Percentiles rank a stretch among this genome's conserved stretches.
Evolutionary conservation across 2,888 invertebrate species (phyloP).

Genomic region (Pelosia muscerda): DNA sequence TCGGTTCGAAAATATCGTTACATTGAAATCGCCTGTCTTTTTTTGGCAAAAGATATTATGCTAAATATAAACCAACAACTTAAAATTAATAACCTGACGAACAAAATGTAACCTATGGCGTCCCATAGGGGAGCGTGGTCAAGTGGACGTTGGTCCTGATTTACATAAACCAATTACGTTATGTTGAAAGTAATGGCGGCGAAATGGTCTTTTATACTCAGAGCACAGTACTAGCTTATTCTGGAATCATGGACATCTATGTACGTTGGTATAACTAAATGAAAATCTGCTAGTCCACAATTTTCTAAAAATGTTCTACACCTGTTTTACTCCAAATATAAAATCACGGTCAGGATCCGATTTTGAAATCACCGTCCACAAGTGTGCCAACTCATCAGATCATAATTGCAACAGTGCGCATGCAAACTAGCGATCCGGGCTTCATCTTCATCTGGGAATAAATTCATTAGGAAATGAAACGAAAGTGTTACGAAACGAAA

Average conservation of each 20-base stretch:
- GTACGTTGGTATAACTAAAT: background rate
- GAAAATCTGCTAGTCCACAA: background rate
- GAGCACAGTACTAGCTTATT: too few relatives aligned
- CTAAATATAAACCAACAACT: slow-evolving; percentile 1
- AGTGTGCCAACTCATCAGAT: background rate
- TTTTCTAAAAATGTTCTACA: background rate
- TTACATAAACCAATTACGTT: slow-evolving; percentile 2
- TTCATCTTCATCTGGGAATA: background rate
- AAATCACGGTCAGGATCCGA: background rate
- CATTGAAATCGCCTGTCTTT: background rate
- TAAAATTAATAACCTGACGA: slow-evolving; percentile 1
- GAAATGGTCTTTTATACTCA: background rate
- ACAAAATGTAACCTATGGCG: slow-evolving; percentile 4
- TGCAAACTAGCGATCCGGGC: background rate
- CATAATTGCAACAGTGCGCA: background rate
- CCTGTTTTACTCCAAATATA: slow-evolving; percentile 3
- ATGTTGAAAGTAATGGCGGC: background rate
- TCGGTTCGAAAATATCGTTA: too few relatives aligned
- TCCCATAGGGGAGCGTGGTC: slow-evolving; percentile 2
- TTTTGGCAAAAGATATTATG: background rate
- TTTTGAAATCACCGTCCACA: background rate
- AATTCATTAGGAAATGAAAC: too few relatives aligned
- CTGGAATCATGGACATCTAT: background rate
- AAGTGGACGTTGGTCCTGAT: background rate
- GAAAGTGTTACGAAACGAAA: too few relatives aligned